These are phyloP conservation scores for Astropecten irregularis DNA, from an alignment of 53 echinoderm and acorn worm species.

Conservation along the genomic window DNA sequence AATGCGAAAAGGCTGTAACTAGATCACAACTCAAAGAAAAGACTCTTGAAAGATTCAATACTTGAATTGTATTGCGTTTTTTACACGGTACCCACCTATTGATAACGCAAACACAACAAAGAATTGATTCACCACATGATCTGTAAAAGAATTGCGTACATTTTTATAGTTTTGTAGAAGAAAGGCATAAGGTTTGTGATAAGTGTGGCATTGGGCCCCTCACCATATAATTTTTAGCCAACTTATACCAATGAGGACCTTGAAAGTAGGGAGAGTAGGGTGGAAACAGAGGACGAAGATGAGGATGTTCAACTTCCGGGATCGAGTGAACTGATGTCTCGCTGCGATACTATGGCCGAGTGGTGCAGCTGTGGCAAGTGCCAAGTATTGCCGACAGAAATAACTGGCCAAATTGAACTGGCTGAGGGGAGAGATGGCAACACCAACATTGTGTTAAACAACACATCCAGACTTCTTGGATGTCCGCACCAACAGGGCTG, in stretches of 20 bases:
- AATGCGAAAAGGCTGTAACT: too few species aligned
- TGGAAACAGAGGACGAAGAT: neutral
- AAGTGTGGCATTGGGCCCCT: constrained; percentile 6
- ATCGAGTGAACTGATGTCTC: neutral
- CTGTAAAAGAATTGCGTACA: too few species aligned
- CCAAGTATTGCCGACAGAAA: constrained; percentile 42
- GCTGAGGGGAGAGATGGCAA: neutral
- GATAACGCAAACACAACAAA: too few species aligned
- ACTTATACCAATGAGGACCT: neutral
- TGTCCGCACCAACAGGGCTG: constrained; percentile 12
- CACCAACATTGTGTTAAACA: too few species aligned
- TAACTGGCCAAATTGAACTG: constrained; percentile 30
- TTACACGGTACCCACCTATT: neutral
- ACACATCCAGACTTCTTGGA: neutral
- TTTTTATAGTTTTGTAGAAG: neutral
- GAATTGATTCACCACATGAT: too few species aligned
- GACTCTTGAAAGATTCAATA: too few species aligned
- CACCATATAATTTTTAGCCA: constrained; percentile 15
- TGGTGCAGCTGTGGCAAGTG: constrained; percentile 53
- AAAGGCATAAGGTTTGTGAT: neutral
- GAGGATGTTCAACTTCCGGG: neutral
- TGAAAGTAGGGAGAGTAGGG: neutral
- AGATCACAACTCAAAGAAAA: too few species aligned
- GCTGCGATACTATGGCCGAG: neutral
- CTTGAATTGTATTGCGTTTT: too few species aligned